These are phyloP conservation scores for Ephydatia muelleri DNA, from an alignment of 37 sponge, comb jelly and placozoan species.

Conservation along the genomic window DNA sequence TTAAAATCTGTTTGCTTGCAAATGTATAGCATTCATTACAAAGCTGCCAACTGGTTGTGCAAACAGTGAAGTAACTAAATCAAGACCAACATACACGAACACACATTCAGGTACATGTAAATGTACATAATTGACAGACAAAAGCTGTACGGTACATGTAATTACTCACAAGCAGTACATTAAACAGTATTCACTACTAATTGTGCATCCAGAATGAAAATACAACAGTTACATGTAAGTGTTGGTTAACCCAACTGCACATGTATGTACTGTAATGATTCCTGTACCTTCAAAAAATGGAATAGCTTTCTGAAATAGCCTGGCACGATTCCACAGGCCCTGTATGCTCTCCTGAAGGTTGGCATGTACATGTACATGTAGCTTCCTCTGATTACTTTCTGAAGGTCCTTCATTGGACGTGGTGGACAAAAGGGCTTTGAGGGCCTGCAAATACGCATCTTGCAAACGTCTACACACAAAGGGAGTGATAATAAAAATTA, in stretches of 20 bases:
- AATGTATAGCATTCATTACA: too few species aligned
- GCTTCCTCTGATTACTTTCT: conserved; percentile 29
- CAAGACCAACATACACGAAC: too few species aligned
- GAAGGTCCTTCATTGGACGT: conserved; percentile 6
- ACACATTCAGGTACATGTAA: too few species aligned
- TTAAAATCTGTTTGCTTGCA: not conserved
- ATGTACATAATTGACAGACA: too few species aligned
- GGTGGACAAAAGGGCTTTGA: not conserved
- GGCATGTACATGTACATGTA: too few species aligned
- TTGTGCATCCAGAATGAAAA: too few species aligned
- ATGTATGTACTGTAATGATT: not conserved
- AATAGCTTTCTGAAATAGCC: conserved; percentile 72
- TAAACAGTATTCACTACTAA: too few species aligned
- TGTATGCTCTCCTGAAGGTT: conserved; percentile 51
- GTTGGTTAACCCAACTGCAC: too few species aligned
- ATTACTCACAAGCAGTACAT: too few species aligned
- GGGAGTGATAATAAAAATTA: not conserved
- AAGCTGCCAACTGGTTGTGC: too few species aligned
- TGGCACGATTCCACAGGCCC: conserved; percentile 53
- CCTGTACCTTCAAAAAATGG: conserved; percentile 76
- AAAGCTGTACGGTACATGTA: too few species aligned
- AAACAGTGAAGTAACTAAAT: too few species aligned
- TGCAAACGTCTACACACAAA: conserved; percentile 3
- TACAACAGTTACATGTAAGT: not conserved
- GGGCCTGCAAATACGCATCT: conserved; percentile 7